Conservation (phyloP, 2,113 vertebrate genomes). For the Rhinolophus sinicus region DNA sequence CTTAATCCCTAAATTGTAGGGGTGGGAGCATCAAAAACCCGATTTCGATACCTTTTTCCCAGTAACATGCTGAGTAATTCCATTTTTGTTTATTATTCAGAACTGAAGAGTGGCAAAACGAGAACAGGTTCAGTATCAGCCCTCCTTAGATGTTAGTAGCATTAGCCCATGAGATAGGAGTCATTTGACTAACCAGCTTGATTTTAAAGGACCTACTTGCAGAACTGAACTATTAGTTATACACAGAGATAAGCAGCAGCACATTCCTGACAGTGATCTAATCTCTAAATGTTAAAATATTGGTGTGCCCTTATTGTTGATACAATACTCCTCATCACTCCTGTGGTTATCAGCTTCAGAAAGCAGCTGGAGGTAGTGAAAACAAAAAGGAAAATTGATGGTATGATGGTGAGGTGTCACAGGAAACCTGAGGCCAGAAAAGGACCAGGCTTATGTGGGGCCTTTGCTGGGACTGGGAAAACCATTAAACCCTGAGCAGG, state of each 20-base stretch:
- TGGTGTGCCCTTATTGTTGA: not conserved
- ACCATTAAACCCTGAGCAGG: not conserved
- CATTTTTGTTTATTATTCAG: not conserved
- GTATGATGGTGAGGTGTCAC: accelerated
- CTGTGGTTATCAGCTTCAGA: not conserved
- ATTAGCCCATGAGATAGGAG: not conserved
- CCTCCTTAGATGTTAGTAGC: not conserved
- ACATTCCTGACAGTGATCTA: not conserved
- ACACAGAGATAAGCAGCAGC: not conserved
- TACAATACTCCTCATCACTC: not conserved
- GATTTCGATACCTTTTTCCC: not conserved
- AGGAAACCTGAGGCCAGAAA: not conserved
- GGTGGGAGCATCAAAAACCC: not conserved
- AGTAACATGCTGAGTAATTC: not conserved
- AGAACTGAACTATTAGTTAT: not conserved
- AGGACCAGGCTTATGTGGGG: accelerated
- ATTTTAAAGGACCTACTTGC: not conserved
- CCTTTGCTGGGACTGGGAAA: not conserved
- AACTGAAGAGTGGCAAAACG: not conserved
- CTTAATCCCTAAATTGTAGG: not conserved
- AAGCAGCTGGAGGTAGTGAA: not conserved
- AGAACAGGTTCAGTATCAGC: no score
- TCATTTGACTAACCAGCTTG: not conserved
- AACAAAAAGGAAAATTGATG: not conserved
- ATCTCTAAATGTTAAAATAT: not conserved